Conservation (phyloP, 2,888 invertebrate species). For the Melinopterus prodromus region DNA sequence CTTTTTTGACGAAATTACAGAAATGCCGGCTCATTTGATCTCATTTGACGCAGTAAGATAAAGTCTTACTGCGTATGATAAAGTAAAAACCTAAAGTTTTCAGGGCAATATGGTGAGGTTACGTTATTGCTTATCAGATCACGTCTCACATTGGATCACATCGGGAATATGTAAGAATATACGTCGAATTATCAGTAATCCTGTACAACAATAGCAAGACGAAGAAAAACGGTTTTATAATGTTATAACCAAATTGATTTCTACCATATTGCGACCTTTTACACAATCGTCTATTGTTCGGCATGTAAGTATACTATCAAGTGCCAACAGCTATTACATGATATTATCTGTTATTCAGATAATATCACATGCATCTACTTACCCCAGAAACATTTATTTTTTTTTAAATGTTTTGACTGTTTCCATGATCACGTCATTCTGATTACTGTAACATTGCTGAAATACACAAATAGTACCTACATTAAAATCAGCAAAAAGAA, state of each 20-base stretch:
- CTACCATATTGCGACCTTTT: neutral
- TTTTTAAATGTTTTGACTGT: neutral
- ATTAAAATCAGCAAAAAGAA: too few species aligned
- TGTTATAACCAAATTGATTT: neutral
- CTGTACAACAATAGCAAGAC: neutral
- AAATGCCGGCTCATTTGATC: too few species aligned
- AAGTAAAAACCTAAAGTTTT: too few species aligned
- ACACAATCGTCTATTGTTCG: neutral
- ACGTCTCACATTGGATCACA: too few species aligned
- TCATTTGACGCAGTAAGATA: too few species aligned
- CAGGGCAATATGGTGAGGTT: too few species aligned
- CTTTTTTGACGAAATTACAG: too few species aligned
- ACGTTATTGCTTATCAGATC: too few species aligned
- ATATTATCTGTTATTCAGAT: neutral
- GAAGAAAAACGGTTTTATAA: neutral
- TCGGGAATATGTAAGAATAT: too few species aligned
- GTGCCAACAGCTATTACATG: neutral
- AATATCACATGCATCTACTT: neutral
- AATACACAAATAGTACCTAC: too few species aligned
- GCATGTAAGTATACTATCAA: conserved; percentile 4
- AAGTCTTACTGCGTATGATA: too few species aligned
- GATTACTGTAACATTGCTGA: neutral
- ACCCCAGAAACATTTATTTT: neutral
- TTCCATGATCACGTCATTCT: neutral
- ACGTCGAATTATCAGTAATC: neutral